These are phyloP conservation scores for Cisticola juncidis DNA, from an alignment of 2,113 vertebrate genomes.

Conservation along the genomic window DNA sequence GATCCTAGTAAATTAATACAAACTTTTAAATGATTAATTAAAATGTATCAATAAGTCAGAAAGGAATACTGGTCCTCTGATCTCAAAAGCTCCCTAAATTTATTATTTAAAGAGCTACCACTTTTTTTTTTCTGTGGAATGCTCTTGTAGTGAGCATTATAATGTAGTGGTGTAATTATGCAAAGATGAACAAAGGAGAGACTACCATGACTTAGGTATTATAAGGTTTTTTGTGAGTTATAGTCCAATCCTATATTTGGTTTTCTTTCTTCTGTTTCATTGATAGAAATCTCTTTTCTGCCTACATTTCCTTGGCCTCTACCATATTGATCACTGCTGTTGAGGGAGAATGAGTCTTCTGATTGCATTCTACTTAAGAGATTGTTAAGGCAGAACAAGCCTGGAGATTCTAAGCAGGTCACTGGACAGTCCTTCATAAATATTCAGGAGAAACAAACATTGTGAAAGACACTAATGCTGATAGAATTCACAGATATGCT, in stretches of 20 bases:
- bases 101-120: not conserved
- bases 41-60: not conserved
- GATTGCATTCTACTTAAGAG: slow-evolving; percentile 57
- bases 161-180: not conserved
- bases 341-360: slow-evolving; percentile 47
- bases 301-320: slow-evolving; percentile 60
- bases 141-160: not conserved
- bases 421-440: slow-evolving; percentile 74
- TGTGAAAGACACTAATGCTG: slow-evolving; percentile 67
- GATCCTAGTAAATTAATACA: not conserved
- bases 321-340: slow-evolving; percentile 50
- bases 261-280: slow-evolving; percentile 11
- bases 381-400: slow-evolving; percentile 65
- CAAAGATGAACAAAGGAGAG: not conserved
- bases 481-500: slow-evolving; percentile 71
- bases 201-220: not conserved
- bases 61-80: not conserved
- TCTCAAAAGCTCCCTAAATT: not conserved
- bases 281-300: slow-evolving; percentile 50
- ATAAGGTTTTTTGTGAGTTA: not conserved
- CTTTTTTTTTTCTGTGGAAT: not conserved
- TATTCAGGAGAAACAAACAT: slow-evolving; percentile 71
- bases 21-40: not conserved
- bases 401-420: slow-evolving; percentile 65
- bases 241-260: not conserved